These are phyloP conservation scores for Encarsia formosa DNA, from an alignment of 2,888 invertebrate genomes.

Conservation along the genomic window DNA sequence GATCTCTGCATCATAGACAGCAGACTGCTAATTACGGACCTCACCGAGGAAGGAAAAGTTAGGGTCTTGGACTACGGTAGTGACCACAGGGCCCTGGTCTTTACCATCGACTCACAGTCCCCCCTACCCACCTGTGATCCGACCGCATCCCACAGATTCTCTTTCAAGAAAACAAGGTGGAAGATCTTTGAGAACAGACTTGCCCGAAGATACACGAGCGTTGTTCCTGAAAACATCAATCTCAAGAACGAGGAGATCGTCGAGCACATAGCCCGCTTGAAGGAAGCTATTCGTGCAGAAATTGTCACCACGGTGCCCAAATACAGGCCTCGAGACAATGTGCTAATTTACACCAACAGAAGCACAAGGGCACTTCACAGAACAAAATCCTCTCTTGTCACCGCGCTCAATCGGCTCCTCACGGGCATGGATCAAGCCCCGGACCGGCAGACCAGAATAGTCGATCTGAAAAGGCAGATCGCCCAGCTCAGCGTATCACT, in stretches of 20 bases:
- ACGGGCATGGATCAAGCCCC: background rate
- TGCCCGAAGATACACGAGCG: background rate
- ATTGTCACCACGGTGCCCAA: background rate
- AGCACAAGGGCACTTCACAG: background rate
- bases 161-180: conserved; percentile 7
- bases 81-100: conserved; percentile 5
- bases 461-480: background rate
- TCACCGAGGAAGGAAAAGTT: background rate
- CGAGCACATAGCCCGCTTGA: background rate
- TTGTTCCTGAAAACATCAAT: background rate
- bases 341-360: background rate
- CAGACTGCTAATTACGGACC: background rate
- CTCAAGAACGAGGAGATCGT: background rate
- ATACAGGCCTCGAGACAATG: conserved; percentile 2
- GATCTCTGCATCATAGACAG: background rate
- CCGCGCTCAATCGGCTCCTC: background rate
- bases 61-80: background rate
- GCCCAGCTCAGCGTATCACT: background rate
- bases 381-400: background rate
- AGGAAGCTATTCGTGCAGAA: background rate
- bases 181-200: background rate
- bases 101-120: background rate
- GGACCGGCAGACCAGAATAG: background rate
- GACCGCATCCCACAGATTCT: background rate
- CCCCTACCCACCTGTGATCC: no score